phyloP scores from a whole-genome alignment of 2,113 vertebrate genomes.

The Lipotes vexillifer region DNA sequence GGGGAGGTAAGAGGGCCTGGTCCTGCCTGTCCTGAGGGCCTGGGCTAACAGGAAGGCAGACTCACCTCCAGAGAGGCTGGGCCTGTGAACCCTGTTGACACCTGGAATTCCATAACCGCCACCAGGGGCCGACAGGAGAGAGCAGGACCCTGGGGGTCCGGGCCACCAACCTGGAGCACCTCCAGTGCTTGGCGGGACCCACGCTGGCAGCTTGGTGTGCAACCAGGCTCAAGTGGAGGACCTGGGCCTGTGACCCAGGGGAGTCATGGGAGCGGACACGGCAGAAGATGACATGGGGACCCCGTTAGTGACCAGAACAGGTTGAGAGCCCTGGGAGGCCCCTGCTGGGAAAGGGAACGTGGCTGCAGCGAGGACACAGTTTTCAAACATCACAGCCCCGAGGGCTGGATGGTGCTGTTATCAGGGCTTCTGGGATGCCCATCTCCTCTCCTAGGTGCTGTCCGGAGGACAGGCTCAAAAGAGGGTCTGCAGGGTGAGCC shows the following conservation, averaged over 20 bases:
- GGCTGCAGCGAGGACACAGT: background rate
- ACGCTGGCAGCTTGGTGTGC: background rate
- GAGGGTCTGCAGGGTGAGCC: background rate
- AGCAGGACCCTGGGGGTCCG: background rate
- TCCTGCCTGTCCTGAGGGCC: background rate
- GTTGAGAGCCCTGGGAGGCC: background rate
- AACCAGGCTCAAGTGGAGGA: background rate
- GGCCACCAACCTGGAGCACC: background rate
- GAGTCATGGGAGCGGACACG: fast-evolving
- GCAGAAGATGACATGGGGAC: background rate
- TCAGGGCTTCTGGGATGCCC: background rate
- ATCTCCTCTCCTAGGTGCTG: background rate
- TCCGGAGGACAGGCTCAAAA: background rate
- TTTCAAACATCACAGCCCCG: background rate
- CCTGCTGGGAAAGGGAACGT: background rate
- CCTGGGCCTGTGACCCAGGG: background rate
- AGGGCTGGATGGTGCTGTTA: background rate
- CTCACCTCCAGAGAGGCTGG: background rate
- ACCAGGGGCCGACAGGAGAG: background rate
- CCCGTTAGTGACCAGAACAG: background rate
- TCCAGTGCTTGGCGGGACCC: background rate
- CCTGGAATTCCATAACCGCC: background rate
- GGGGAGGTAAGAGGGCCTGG: background rate
- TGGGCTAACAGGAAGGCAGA: background rate
- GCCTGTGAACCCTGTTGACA: background rate